phyloP scores from a whole-genome alignment of 2,888 invertebrate genomes.

The Heliothis peltigera region DNA sequence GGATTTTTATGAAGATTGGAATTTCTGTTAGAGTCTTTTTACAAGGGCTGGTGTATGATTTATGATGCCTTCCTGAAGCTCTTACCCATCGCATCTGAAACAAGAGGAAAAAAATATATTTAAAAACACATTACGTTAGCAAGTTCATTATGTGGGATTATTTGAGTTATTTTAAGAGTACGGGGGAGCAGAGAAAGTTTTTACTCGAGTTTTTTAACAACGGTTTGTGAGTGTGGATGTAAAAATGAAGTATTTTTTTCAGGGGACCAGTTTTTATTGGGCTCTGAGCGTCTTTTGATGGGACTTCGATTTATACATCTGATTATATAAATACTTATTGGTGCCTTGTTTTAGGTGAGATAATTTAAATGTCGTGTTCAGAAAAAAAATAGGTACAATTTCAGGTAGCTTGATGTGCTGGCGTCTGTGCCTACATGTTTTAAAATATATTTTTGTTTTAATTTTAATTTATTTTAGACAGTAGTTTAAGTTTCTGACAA shows the following conservation, averaged over 20 bases:
- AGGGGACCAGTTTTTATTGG: background rate
- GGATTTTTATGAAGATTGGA: slow-evolving; percentile 89
- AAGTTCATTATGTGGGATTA: slow-evolving; percentile 57
- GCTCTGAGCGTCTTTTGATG: background rate
- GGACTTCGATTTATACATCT: too few species aligned
- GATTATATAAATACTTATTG: too few species aligned
- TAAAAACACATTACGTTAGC: slow-evolving; percentile 62
- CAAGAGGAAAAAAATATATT: slow-evolving; percentile 85
- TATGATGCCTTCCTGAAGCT: slow-evolving; percentile 78
- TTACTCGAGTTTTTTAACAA: slow-evolving; percentile 18
- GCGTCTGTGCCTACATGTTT: too few species aligned
- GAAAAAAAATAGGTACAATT: too few species aligned
- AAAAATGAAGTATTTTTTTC: slow-evolving; percentile 15
- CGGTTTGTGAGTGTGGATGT: background rate
- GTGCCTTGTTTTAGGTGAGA: too few species aligned
- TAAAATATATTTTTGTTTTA: too few species aligned
- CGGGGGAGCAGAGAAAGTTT: slow-evolving; percentile 38
- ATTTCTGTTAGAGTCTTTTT: slow-evolving; percentile 86
- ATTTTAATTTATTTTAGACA: too few species aligned
- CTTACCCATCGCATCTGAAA: slow-evolving; percentile 96
- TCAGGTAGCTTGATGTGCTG: too few species aligned
- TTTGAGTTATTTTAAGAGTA: slow-evolving; percentile 51
- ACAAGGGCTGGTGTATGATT: slow-evolving; percentile 76
- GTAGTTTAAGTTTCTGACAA: too few species aligned
- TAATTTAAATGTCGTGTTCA: too few species aligned